These are phyloP conservation scores for Carposina sasakii DNA, from an alignment of 1,140 invertebrate genomes.

Conservation along the genomic window DNA sequence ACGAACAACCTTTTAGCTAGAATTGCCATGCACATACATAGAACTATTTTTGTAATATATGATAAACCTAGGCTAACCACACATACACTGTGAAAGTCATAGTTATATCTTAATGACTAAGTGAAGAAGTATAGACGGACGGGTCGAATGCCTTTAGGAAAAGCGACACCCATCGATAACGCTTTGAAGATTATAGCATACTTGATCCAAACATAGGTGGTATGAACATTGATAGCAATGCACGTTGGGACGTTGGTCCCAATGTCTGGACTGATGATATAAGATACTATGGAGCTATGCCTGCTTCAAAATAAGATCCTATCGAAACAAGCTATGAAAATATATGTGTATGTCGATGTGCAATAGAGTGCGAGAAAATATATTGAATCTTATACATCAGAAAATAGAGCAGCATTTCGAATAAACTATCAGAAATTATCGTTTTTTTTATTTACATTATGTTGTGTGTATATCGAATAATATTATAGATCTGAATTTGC, in stretches of 20 bases:
- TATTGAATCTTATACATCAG: constrained; percentile 50
- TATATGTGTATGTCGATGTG: constrained; percentile 51
- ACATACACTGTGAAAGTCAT: constrained; percentile 59
- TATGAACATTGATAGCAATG: too few relatives aligned
- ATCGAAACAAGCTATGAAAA: constrained; percentile 61
- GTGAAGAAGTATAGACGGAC: constrained; percentile 38
- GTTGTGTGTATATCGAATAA: constrained; percentile 56
- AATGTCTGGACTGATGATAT: too few relatives aligned
- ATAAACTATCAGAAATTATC: constrained; percentile 58
- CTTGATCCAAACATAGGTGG: too few relatives aligned
- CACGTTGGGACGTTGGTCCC: too few relatives aligned
- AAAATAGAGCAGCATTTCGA: constrained; percentile 60
- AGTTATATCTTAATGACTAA: constrained; percentile 47
- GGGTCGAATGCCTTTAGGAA: constrained; percentile 27
- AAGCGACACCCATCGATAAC: constrained; percentile 36
- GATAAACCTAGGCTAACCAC: constrained; percentile 63
- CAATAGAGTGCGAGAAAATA: constrained; percentile 56
- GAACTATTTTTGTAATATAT: constrained; percentile 54
- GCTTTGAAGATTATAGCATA: too few relatives aligned
- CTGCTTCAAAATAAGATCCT: constrained; percentile 43
- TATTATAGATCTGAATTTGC: constrained; percentile 37
- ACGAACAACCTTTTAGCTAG: constrained; percentile 68
- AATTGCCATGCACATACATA: constrained; percentile 66
- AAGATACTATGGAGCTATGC: constrained; percentile 33
- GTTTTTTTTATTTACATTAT: constrained; percentile 51